Conservation (phyloP, 2,113 vertebrate species). For the Sturnus vulgaris region DNA sequence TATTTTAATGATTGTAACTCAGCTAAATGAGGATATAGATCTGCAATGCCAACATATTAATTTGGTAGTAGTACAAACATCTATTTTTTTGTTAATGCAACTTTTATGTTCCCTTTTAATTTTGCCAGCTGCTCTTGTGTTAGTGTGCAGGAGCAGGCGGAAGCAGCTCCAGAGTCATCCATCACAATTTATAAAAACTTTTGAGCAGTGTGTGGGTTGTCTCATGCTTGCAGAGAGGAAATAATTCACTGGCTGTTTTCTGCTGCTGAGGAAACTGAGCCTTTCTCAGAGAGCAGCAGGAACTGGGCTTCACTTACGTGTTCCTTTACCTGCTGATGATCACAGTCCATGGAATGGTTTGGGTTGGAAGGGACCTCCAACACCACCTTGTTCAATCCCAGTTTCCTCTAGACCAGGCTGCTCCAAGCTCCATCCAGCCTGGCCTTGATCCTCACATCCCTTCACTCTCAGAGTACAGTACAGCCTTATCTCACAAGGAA, state of each 20-base stretch:
- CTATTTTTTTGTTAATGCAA: neutral
- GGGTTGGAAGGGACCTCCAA: neutral
- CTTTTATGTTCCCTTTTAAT: neutral
- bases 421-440: neutral
- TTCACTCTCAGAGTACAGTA: neutral
- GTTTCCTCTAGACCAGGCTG: neutral
- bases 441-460: neutral
- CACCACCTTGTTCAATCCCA: neutral
- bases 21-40: constrained; percentile 15
- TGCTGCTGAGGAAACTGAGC: neutral
- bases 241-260: neutral
- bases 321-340: neutral
- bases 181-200: neutral
- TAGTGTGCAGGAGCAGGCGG: neutral
- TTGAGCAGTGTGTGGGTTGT: neutral
- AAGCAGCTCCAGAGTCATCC: neutral
- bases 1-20: constrained; percentile 24
- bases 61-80: neutral
- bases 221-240: neutral
- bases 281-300: neutral
- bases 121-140: neutral
- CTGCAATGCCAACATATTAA: neutral
- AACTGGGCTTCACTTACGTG: neutral
- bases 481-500: neutral
- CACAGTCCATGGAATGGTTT: neutral